phyloP scores from a whole-genome alignment of 2,888 invertebrate species.

The Trisateles emortualis region DNA sequence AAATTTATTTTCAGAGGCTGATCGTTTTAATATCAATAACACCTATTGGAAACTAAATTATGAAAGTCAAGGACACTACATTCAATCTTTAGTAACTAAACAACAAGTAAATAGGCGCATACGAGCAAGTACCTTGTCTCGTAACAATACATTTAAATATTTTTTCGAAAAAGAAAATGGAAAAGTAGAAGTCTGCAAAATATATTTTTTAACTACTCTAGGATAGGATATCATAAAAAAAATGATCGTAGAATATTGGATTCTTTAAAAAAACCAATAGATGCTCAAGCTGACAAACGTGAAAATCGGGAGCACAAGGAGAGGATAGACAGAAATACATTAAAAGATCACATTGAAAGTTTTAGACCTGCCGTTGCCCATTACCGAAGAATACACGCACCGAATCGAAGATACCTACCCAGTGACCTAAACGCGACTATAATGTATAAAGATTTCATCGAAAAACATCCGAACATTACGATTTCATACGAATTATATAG shows the following conservation, averaged over 20 bases:
- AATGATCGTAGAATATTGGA: slow-evolving; percentile 13
- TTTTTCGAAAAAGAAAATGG: neutral
- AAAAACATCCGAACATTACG: slow-evolving; percentile 14
- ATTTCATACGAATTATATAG: slow-evolving; percentile 13
- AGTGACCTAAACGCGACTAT: slow-evolving; percentile 9
- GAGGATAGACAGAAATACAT: slow-evolving; percentile 5
- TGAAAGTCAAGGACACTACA: too few species aligned
- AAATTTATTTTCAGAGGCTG: too few species aligned
- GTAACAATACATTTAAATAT: neutral
- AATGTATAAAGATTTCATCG: slow-evolving; percentile 18
- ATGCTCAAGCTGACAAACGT: slow-evolving; percentile 7
- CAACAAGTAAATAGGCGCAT: too few species aligned
- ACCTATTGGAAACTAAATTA: too few species aligned
- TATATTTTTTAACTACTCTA: slow-evolving; percentile 8
- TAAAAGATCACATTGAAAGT: slow-evolving; percentile 13
- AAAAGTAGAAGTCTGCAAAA: slow-evolving; percentile 16
- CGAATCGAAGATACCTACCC: slow-evolving; percentile 3
- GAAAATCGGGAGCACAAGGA: slow-evolving; percentile 6
- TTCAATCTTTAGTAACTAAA: too few species aligned
- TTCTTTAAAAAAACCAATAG: slow-evolving; percentile 2
- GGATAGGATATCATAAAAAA: slow-evolving; percentile 11
- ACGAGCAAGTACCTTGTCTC: too few species aligned
- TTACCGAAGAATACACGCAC: slow-evolving; percentile 8
- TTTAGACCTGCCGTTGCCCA: slow-evolving; percentile 11
- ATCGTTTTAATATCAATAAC: too few species aligned